These are phyloP conservation scores for Caracal caracal DNA, from an alignment of 2,113 vertebrate species.

Conservation along the genomic window DNA sequence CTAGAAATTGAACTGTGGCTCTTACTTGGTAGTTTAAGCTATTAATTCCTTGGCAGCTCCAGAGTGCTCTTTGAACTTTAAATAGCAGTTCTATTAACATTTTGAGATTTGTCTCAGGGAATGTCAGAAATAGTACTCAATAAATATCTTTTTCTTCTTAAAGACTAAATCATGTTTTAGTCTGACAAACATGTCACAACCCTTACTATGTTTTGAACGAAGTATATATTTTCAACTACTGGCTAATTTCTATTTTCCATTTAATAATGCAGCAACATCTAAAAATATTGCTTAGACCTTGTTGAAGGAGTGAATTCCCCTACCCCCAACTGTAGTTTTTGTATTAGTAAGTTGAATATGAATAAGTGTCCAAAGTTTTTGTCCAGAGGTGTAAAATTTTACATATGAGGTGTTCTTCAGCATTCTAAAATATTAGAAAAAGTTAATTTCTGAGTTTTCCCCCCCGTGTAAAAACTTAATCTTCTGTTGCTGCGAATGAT, in stretches of 20 bases:
- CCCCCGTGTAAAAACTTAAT: not conserved
- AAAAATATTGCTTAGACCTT: conserved; percentile 43
- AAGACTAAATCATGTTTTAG: conserved; percentile 62
- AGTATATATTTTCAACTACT: conserved; percentile 26
- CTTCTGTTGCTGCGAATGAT: not conserved
- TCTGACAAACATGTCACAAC: conserved; percentile 22
- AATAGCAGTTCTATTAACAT: conserved; percentile 76
- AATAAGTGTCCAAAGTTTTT: conserved; percentile 32
- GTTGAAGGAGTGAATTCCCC: conserved; percentile 11
- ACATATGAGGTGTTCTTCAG: not conserved
- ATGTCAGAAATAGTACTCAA: conserved; percentile 70
- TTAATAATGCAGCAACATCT: conserved; percentile 29
- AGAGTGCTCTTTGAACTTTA: conserved; percentile 76
- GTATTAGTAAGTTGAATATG: conserved; percentile 31
- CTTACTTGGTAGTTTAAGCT: conserved; percentile 74
- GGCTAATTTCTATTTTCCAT: conserved; percentile 60
- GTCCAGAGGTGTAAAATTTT: conserved; percentile 54
- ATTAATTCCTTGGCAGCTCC: conserved; percentile 71
- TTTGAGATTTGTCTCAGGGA: conserved; percentile 75
- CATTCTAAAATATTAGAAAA: not conserved
- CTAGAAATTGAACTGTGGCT: conserved; percentile 63
- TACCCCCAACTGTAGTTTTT: conserved; percentile 24
- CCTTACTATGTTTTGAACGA: conserved; percentile 60
- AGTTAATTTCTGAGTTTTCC: conserved; percentile 41
- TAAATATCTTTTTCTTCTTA: conserved; percentile 69